Evolutionary conservation across 2,888 invertebrate genomes (phyloP), one percentile per base, ranked within the genome.

Genomic region (Erynnis tages): DNA sequence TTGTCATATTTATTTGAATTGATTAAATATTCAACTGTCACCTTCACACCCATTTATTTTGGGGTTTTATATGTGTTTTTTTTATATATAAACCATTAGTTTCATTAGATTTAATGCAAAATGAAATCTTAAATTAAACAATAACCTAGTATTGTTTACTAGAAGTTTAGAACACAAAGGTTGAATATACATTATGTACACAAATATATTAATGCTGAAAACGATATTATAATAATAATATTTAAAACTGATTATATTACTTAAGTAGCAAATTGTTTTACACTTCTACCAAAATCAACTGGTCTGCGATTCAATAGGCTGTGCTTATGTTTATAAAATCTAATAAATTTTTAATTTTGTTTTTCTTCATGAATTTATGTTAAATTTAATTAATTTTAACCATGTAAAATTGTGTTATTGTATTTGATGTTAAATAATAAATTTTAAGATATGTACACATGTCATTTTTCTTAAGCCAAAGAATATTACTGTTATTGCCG

Each of bases 241-340:
- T 45, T 14, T n/a, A n/a, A n/a, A n/a, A n/a, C n/a, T n/a, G n/a
- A n/a, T n/a, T n/a, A n/a, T n/a, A n/a, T n/a, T n/a, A n/a, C n/a
- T 27, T 46, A 19, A 37, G 37, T 46, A 37, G 46, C 17, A 17
- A 46, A 34, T 27, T 41, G 13, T 43, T 40, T 41, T 35, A 43
- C 10, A 40, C 14, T 43, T 35, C 35, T 64, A 70, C 73, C 74
- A 78, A 82, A 82, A 69, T 71, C 59, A 73, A 78, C 80, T 79
- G 76, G 76, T 85, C 85, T 88, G 87, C 87, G 84, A 88, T 88
- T 76, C 78, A 82, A 83, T 82, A 84, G 88, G 88, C 88, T 88
- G 88, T 88, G 88, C 76, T 82, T 78, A 73, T 76, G 73, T 81
- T 68, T 81, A 75, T 73, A 65, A 67, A 68, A 69, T 77, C 61